A percentile compares a stretch with the other conserved stretches of the same genome.
These are phyloP conservation scores for Latrodectus elegans DNA, from an alignment of 2,888 invertebrate genomes.

Conservation along the genomic window DNA sequence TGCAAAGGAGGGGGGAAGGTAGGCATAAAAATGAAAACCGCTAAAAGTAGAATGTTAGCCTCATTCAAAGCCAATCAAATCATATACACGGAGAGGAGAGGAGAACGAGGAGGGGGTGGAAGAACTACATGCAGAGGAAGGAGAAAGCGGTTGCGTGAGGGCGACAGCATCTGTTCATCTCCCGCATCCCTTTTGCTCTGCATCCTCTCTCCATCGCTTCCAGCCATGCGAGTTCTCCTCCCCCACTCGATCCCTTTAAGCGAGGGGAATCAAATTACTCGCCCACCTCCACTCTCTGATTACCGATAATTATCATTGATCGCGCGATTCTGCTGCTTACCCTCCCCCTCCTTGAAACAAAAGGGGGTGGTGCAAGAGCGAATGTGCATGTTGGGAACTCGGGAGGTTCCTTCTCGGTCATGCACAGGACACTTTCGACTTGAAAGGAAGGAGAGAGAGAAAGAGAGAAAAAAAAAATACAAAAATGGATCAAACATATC, in stretches of 20 bases:
- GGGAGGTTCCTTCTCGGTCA: background rate
- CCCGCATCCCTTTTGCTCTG: slow-evolving; percentile 45
- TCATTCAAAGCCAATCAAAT: slow-evolving; percentile 23
- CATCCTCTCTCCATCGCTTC: slow-evolving; percentile 50
- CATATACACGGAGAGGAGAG: slow-evolving; percentile 8
- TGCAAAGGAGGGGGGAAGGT: background rate
- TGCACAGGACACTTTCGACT: background rate
- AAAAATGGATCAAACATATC: background rate
- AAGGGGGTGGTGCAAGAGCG: slow-evolving; percentile 6
- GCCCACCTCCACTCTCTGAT: slow-evolving; percentile 66
- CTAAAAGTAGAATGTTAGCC: slow-evolving; percentile 4
- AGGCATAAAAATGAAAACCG: background rate
- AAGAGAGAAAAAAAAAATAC: slow-evolving; percentile 22
- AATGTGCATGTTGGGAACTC: background rate
- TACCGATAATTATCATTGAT: slow-evolving; percentile 70
- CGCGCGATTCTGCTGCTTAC: slow-evolving; percentile 21
- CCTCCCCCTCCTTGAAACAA: slow-evolving; percentile 30
- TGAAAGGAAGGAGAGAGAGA: background rate
- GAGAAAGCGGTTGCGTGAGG: slow-evolving; percentile 44
- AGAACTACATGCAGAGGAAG: background rate
- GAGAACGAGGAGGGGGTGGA: background rate
- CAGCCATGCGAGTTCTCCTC: slow-evolving; percentile 43
- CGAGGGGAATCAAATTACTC: slow-evolving; percentile 68
- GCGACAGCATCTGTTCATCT: slow-evolving; percentile 67
- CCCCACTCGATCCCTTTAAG: slow-evolving; percentile 47